Conservation (phyloP, 2,113 vertebrate species). For the Sceloporus tristichus region DNA sequence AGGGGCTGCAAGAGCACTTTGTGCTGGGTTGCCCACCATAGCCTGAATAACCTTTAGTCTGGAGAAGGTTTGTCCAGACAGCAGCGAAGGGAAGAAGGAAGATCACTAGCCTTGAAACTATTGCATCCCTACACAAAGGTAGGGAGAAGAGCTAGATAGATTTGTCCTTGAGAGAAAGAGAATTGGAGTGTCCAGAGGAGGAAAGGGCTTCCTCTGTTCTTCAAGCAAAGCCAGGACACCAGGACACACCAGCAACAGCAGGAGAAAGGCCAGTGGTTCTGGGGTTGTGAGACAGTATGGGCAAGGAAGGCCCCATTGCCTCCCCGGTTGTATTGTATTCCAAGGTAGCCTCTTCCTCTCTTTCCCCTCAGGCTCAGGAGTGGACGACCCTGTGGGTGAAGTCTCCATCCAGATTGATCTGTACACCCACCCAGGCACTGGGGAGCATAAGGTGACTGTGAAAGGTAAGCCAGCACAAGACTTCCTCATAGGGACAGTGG, state of each 20-base stretch:
- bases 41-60: not conserved
- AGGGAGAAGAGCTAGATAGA: not conserved
- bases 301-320: too few species aligned
- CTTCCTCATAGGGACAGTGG: too few species aligned
- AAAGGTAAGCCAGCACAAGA: constrained; percentile 84
- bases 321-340: too few species aligned
- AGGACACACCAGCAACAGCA: too few species aligned
- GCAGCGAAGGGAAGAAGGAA: too few species aligned
- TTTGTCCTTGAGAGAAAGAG: not conserved
- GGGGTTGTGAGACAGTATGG: too few species aligned
- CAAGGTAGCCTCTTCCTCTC: constrained; percentile 18
- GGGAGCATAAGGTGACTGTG: constrained; percentile 93
- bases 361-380: constrained; percentile 83
- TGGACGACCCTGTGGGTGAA: constrained; percentile 94
- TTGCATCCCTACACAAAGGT: not conserved
- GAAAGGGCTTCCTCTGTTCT: not conserved
- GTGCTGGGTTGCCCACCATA: not conserved
- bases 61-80: too few species aligned
- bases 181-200: too few species aligned
- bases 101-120: not conserved
- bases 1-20: too few species aligned
- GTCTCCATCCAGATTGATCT: constrained; percentile 95
- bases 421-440: constrained; percentile 92
- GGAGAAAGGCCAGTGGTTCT: not conserved
- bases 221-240: not conserved